Base-by-base conservation (phyloP, 2,888 invertebrate species). In the Nemotelus pantherinus region DNA sequence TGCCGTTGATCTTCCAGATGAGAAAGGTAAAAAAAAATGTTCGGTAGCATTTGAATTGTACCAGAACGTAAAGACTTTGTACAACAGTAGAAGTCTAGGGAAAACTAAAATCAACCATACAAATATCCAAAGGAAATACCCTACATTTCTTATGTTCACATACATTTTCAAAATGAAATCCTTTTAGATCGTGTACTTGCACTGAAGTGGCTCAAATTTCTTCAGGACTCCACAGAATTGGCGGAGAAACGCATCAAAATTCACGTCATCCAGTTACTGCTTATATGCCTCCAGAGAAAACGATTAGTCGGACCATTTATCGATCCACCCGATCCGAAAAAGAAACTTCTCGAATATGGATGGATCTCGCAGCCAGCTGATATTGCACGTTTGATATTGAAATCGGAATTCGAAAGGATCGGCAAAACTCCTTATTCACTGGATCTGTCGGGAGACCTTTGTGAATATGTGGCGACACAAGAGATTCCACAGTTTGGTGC, bases 401-500 rank as follows among this genome's bases (percentile, higher is more conserved):
- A 85, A 79, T 80, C 78, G 2, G 78, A 80, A 63, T 60, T 82
- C 53, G 85, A 86, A 77, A 81, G 83, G 64, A 77, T 65, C 44
- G 79, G 77, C 78, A 82, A 81, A 80, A 85, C 86, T 2, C 84
- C 85, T 0, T 86, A 84, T 76, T 83, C 82, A 5, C 83, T 84
- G 0, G 87, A 87, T 68, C 84, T 83, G 81, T 87, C 88, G 0
- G 83, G 87, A 2, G 87, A 89, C 82, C 82, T 87, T 10, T 82
- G 85, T 63, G 87, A 88, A 81, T 89, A 88, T 82, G 87, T 86
- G 0, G 87, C 88, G 1, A 85, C 87, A 41, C 89, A 89, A 80
- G 86, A 88, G 80, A 88, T 89, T 77, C 88, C 88, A 50, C 84
- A 86, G 77, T 89, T 88, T 82, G 89, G 89, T 2, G 85, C 88